These are phyloP conservation scores for Acanthaster planci DNA, from an alignment of 35 echinoderm and acorn worm species.

Conservation along the genomic window DNA sequence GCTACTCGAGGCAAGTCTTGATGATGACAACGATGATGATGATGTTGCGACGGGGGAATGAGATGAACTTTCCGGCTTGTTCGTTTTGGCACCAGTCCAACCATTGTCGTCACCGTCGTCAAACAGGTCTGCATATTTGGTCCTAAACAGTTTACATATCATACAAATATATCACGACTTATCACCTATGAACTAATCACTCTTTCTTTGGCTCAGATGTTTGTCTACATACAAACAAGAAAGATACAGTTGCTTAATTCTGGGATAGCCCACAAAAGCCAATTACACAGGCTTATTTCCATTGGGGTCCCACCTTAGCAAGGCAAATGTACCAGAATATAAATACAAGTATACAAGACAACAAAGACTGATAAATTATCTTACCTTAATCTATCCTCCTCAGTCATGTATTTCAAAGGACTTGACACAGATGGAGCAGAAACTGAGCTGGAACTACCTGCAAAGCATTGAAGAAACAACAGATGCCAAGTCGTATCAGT, in stretches of 20 bases:
- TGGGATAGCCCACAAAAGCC: neutral
- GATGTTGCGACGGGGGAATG: neutral
- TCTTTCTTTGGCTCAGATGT: neutral
- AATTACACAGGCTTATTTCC: no score
- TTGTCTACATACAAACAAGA: neutral
- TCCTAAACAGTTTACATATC: slow-evolving; percentile 13
- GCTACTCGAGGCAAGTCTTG: neutral
- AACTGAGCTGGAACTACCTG: neutral
- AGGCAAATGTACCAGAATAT: neutral
- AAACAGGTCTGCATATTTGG: slow-evolving; percentile 69
- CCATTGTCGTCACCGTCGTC: slow-evolving; percentile 15
- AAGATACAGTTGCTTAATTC: neutral
- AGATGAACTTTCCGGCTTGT: neutral
- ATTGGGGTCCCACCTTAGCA: neutral
- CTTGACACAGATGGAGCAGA: slow-evolving; percentile 10
- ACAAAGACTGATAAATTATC: neutral
- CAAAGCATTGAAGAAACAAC: neutral
- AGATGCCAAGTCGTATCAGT: neutral
- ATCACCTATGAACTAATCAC: neutral
- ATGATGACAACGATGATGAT: neutral
- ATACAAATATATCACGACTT: neutral
- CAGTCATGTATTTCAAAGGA: slow-evolving; percentile 65
- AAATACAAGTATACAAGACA: no score
- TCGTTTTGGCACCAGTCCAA: neutral
- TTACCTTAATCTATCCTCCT: slow-evolving; percentile 72